Percentiles rank a stretch among this genome's conserved stretches.
Conservation (phyloP, 2,797 vertebrate species). For the Chelidonichthys spinosus region DNA sequence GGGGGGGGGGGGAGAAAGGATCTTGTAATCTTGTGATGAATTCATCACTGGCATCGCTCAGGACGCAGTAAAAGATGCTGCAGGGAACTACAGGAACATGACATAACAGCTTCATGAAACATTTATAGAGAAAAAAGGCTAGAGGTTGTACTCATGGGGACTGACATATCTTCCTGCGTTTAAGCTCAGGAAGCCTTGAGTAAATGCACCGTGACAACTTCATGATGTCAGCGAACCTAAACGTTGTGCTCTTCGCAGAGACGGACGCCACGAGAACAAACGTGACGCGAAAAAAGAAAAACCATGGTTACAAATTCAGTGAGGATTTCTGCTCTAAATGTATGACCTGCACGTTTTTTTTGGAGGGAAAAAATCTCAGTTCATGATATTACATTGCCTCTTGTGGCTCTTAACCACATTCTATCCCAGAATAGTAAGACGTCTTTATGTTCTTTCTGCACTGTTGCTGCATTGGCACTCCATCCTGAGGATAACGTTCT, state of each 20-base stretch:
- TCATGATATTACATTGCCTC: no score
- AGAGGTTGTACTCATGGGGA: slow-evolving; percentile 49
- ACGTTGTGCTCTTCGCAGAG: slow-evolving; percentile 29
- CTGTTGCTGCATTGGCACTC: slow-evolving; percentile 13
- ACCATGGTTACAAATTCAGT: neutral
- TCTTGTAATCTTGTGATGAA: slow-evolving; percentile 51
- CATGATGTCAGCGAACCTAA: slow-evolving; percentile 61
- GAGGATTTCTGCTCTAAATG: neutral
- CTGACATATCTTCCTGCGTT: slow-evolving; percentile 61
- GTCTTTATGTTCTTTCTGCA: neutral
- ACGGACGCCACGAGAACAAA: slow-evolving; percentile 11
- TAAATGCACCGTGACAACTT: slow-evolving; percentile 62
- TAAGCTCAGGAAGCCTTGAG: slow-evolving; percentile 45
- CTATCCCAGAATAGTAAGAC: neutral
- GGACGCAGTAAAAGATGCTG: slow-evolving; percentile 51
- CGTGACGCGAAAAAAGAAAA: neutral
- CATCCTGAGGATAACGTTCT: slow-evolving; percentile 4
- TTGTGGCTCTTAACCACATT: neutral
- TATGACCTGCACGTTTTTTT: neutral
- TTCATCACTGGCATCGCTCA: slow-evolving; percentile 58
- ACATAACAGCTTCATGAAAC: slow-evolving; percentile 76
- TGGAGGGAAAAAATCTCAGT: no score
- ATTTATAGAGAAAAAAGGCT: slow-evolving; percentile 65
- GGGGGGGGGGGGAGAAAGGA: neutral
- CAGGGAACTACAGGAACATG: slow-evolving; percentile 53